Conservation (phyloP, 2,888 invertebrate genomes). For the Rotaria sp. region DNA sequence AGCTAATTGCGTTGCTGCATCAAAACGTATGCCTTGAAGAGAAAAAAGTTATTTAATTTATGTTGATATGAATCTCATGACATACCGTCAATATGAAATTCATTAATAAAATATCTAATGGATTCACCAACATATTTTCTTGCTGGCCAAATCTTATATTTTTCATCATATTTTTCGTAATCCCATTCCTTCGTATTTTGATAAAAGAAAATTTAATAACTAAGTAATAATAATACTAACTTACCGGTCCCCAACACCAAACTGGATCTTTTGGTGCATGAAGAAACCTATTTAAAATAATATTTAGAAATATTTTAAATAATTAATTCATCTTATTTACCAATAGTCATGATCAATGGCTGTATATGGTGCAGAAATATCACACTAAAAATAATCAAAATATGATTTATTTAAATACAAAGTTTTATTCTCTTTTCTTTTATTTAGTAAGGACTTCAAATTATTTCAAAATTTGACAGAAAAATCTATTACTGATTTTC, state of each 20-base stretch:
- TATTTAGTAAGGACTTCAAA: no score
- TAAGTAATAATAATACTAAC: not conserved
- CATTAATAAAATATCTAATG: not conserved
- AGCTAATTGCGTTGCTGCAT: not conserved
- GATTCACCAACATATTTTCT: conserved; percentile 15
- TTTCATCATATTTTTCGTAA: not conserved
- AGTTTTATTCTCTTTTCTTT: no score
- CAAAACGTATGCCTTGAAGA: not conserved
- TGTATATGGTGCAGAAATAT: not conserved
- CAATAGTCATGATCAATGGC: not conserved
- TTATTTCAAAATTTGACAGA: not conserved
- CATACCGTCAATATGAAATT: conserved; percentile 6
- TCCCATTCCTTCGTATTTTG: not conserved
- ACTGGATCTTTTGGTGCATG: not conserved
- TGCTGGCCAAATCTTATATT: conserved; percentile 17
- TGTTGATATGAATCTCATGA: not conserved
- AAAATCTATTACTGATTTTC: not conserved
- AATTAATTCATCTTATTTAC: not conserved
- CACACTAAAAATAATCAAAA: not conserved
- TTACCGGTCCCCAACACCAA: not conserved
- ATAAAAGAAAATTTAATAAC: no score
- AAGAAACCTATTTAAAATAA: not conserved
- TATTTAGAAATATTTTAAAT: not conserved
- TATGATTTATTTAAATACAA: not conserved
- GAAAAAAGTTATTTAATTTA: not conserved